Base-by-base conservation (phyloP, 2,797 vertebrate genomes). In the Falco cherrug region DNA sequence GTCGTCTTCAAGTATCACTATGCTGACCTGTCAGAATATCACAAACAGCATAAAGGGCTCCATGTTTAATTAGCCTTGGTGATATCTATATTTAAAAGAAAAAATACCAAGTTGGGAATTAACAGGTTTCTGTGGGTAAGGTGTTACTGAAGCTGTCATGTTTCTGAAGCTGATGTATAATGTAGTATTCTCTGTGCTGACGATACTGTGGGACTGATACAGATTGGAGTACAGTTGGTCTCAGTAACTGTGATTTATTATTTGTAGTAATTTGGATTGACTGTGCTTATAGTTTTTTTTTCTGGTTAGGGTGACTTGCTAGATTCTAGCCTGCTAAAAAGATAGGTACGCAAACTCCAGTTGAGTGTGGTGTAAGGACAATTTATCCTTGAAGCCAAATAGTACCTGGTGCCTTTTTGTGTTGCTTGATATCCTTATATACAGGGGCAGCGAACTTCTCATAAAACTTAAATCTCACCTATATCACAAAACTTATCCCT, bases 161-260 rank as follows among this genome's bases (percentile, higher is more conserved):
- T 76, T 65, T 75, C 37, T 91, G 81, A 68, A 82, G 50, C 75
- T 69, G 59, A 10, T 45, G 9, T 60, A 50, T 0, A 0, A 1
- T 80, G 25, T 76, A 8, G 74, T 60, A 13, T 20, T 73, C 19
- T 50, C 41, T 86, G 63, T 79, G 60, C 47, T 82, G 26, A 47
- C 41, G 33, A 16, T 41, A 4, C 12, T 65, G 5, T 70, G 83
- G 26, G 17, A 41, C n/a, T 84, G 21, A 43, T 16, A 29, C 56
- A 64, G 61, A 28, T 29, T 77, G 64, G 33, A 74, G 47, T 83
- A 24, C 69, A 64, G 31, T 60, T 83, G 79, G 31, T 70, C 25
- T 88, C n/a, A 37, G 59, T 63, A 93, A 74, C 7, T 87, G 60
- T 15, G 28, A 39, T 92, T 83, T 79, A 47, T 82, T 85, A 26